Evolutionary conservation across 2,113 vertebrate species (phyloP), one percentile per base, ranked within the genome.

Genomic region (Redunca redunca): DNA sequence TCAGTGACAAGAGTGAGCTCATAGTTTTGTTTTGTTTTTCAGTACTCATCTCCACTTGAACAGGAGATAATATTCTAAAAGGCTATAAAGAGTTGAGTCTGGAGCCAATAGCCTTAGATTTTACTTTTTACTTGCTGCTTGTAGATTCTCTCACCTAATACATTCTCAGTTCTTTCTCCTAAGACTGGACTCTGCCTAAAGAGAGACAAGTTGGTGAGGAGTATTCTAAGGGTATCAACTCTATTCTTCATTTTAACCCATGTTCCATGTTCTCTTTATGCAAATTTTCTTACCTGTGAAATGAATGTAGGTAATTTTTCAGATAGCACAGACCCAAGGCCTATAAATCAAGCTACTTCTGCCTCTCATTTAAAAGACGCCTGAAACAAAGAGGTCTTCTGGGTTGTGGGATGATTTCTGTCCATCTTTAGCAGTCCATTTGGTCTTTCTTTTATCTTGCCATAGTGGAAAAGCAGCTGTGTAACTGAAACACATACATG

Each of bases 341-440:
- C 26, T 48, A 16, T 48, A 81, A 48, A 17, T 48, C 43, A 48
- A 80, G 16, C 46, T 50, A 17, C 16, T 50, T 28, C 16, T 81
- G 16, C 2, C 16, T 33, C 46, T 81, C 46, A 81, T 81, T 81
- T 81, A 33, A 50, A 81, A 52, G 16, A 12, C 0, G 1, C 28
- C 78, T 33, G 28, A 19, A 81, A 12, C 16, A 81, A 81, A 50
- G 28, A 50, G 28, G 46, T 80, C 77, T 30, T 50, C 26, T 80
- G 28, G 26, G 28, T 50, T 30, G 15, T 80, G 4, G 26, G 46
- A 11, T 0, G 0, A 17, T 30, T 80, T 33, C 1, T 80, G 2
- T 50, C 8, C 46, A 11, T 50, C 46, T 33, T 50, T 50, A 50
- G 26, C 28, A 80, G 8, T 50, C 77, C 2, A 17, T 30, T 80